A percentile compares a stretch with the other conserved stretches of the same genome.
Conservation (phyloP, 2,113 vertebrate genomes). For the Pelodiscus sinensis region DNA sequence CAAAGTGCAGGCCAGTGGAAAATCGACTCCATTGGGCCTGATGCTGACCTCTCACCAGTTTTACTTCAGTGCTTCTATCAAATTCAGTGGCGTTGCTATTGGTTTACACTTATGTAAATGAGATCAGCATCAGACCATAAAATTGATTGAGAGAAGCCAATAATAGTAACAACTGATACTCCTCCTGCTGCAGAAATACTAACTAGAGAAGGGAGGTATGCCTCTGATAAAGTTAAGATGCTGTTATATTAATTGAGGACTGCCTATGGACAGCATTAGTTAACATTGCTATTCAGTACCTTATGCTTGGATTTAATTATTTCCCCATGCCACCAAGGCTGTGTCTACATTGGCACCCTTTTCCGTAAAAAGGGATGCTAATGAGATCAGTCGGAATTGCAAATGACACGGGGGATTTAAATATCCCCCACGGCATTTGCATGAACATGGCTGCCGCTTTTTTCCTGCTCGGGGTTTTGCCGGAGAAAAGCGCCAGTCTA, state of each 20-base stretch:
- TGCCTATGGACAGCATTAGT: background rate
- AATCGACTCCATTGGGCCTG: background rate
- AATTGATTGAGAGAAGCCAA: background rate
- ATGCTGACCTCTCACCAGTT: fast-evolving
- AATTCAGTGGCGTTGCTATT: background rate
- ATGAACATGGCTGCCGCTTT: too few relatives aligned
- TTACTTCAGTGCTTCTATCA: fast-evolving
- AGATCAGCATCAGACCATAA: background rate
- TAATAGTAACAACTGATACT: background rate
- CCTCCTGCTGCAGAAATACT: background rate
- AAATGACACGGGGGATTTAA: too few relatives aligned
- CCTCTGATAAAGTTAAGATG: background rate
- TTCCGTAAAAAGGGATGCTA: too few relatives aligned
- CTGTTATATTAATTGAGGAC: conserved; percentile 42
- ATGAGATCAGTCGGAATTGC: too few relatives aligned
- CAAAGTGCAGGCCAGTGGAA: background rate
- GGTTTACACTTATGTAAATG: fast-evolving
- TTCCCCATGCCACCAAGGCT: background rate
- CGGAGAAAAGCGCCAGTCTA: too few relatives aligned
- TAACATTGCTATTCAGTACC: conserved; percentile 11
- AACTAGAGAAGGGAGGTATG: background rate
- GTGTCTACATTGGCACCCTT: too few relatives aligned
- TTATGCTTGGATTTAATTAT: conserved; percentile 30
- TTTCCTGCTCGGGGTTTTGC: too few relatives aligned
- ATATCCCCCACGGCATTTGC: too few relatives aligned